phyloP scores from a whole-genome alignment of 1,140 invertebrate species.

The Macrosteles quadrilineatus region DNA sequence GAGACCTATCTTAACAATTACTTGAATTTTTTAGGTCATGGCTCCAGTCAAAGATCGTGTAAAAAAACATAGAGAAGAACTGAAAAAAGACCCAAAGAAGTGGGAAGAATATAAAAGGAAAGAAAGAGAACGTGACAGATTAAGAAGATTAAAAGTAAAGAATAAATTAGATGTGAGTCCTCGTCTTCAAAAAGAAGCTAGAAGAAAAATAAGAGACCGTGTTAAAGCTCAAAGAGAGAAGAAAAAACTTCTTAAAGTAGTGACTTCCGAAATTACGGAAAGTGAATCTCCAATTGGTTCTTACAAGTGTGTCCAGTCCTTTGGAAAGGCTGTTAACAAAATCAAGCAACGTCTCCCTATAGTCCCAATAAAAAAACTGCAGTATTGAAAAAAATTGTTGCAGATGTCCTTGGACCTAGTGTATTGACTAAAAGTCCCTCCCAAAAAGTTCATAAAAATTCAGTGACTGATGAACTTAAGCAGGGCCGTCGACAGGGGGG shows the following conservation, averaged over 20 bases:
- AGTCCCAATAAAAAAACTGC: constrained; percentile 11
- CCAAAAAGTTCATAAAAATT: background rate
- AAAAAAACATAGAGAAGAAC: background rate
- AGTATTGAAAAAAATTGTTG: constrained; percentile 6
- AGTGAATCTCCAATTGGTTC: constrained; percentile 5
- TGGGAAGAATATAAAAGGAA: constrained; percentile 24
- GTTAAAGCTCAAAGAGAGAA: constrained; percentile 9
- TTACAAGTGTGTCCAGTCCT: constrained; percentile 1
- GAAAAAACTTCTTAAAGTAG: constrained; percentile 9
- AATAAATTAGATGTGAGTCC: background rate
- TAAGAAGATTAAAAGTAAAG: background rate
- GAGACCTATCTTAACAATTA: too few relatives aligned
- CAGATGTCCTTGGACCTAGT: too few relatives aligned
- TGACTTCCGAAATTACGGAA: background rate
- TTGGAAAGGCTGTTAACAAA: constrained; percentile 1
- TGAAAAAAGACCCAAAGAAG: constrained; percentile 8
- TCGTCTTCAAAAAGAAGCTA: background rate
- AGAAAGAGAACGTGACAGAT: constrained; percentile 11
- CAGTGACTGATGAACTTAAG: too few relatives aligned
- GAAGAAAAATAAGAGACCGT: background rate
- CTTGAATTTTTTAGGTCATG: constrained; percentile 5
- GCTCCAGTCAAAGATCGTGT: constrained; percentile 12
- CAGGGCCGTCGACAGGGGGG: too few relatives aligned
- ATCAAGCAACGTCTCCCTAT: background rate
- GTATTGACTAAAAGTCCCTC: too few relatives aligned